Evolutionary conservation across 2,888 invertebrate species (phyloP).

Genomic region (Chymomyza caudatula): DNA sequence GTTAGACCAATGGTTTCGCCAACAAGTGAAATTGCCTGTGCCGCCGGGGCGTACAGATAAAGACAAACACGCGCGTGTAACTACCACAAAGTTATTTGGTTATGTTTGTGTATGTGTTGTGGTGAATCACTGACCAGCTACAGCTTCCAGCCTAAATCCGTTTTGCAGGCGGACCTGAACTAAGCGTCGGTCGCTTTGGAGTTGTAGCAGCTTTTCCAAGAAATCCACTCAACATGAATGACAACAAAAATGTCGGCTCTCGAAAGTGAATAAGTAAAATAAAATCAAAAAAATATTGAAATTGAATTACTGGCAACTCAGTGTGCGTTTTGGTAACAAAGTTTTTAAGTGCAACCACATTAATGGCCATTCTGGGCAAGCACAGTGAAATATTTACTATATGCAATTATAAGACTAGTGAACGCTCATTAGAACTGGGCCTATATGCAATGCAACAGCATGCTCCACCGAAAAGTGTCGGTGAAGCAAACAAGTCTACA

Average conservation of each 20-base stretch:
- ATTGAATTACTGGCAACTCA: neutral
- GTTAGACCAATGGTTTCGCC: conserved; percentile 5
- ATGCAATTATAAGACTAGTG: neutral
- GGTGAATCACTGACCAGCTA: neutral
- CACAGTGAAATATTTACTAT: conserved; percentile 22
- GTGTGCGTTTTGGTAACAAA: neutral
- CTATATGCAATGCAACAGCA: conserved; percentile 67
- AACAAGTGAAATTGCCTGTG: conserved; percentile 24
- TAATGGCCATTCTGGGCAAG: conserved; percentile 51
- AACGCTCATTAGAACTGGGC: conserved; percentile 12
- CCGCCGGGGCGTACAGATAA: neutral
- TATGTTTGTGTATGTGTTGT: neutral
- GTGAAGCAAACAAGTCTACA: conserved; percentile 45
- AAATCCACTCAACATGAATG: neutral
- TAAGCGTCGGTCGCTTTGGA: neutral
- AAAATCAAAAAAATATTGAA: neutral
- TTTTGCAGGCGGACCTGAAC: conserved; percentile 5
- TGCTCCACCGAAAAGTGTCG: conserved; percentile 55
- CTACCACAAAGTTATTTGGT: neutral
- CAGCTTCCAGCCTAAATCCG: conserved; percentile 20
- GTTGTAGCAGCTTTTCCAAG: neutral
- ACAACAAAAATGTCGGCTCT: neutral
- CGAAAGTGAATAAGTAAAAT: neutral
- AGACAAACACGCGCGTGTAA: neutral
- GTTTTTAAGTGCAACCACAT: neutral